These are phyloP conservation scores for Piezodorus guildinii DNA, from an alignment of 1,140 invertebrate species.

Conservation along the genomic window DNA sequence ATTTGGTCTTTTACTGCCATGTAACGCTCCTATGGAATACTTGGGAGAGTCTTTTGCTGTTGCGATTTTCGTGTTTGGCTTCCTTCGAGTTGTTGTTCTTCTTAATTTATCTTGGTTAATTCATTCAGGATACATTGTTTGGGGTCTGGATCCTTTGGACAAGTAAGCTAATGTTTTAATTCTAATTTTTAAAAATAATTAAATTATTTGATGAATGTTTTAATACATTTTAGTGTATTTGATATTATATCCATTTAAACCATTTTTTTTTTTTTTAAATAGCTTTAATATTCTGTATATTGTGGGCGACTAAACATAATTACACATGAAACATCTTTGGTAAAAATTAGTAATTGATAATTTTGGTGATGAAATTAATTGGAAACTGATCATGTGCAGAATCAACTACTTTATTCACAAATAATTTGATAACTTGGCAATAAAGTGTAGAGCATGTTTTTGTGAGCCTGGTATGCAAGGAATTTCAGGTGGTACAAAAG, in stretches of 20 bases:
- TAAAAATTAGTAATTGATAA: too few species aligned
- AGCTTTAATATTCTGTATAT: too few species aligned
- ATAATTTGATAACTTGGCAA: too few species aligned
- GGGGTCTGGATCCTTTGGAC: slow-evolving; percentile 54
- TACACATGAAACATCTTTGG: too few species aligned
- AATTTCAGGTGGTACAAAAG: too few species aligned
- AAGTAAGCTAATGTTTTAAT: slow-evolving; percentile 44
- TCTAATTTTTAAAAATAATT: background rate
- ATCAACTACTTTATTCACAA: too few species aligned
- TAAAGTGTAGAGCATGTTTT: too few species aligned
- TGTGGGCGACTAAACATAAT: too few species aligned
- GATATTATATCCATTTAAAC: background rate
- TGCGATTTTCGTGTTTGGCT: slow-evolving; percentile 51
- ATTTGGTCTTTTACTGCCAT: slow-evolving; percentile 52
- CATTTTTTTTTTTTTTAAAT: too few species aligned
- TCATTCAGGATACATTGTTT: slow-evolving; percentile 54
- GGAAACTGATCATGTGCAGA: too few species aligned
- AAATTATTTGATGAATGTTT: background rate
- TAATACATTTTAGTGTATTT: background rate
- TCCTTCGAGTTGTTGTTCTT: slow-evolving; percentile 48
- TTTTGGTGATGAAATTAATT: too few species aligned
- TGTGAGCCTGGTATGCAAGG: too few species aligned
- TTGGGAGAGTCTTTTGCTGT: slow-evolving; percentile 52
- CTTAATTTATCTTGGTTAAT: slow-evolving; percentile 40
- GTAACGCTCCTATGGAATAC: slow-evolving; percentile 61